Conservation (phyloP, 2,888 invertebrate species). For the Caenorhabditis becei region DNA sequence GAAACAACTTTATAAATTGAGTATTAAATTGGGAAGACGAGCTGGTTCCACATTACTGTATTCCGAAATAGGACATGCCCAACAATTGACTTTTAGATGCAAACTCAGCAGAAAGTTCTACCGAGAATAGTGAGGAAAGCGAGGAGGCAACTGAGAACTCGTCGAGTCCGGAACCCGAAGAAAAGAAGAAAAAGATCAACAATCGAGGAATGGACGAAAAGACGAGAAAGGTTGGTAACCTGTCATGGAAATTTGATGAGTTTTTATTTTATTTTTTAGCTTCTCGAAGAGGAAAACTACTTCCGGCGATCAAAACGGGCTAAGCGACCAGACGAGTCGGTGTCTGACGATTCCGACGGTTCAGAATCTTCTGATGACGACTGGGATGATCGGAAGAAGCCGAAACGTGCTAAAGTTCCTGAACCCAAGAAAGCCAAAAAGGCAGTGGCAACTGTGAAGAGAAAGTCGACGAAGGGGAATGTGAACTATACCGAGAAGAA, state of each 20-base stretch:
- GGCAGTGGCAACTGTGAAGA: conserved; percentile 1
- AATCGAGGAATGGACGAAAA: conserved; percentile 64
- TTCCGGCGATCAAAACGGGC: conserved; percentile 70
- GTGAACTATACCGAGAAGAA: conserved; percentile 71
- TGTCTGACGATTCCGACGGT: conserved; percentile 45
- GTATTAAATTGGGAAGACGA: background rate
- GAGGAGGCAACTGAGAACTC: conserved; percentile 42
- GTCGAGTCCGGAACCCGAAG: conserved; percentile 44
- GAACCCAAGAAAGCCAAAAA: conserved; percentile 12
- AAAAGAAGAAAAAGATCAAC: conserved; percentile 34
- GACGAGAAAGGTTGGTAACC: conserved; percentile 56
- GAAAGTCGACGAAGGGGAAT: conserved; percentile 56
- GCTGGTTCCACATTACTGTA: background rate
- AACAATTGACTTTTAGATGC: background rate
- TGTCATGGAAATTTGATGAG: background rate
- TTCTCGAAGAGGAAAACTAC: conserved; percentile 72
- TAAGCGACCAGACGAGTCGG: conserved; percentile 30
- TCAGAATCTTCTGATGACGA: conserved; percentile 46
- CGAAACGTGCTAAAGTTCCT: background rate
- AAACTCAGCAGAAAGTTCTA: conserved; percentile 27
- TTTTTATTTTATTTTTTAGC: conserved; percentile 30
- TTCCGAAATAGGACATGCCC: background rate
- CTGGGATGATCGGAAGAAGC: conserved; percentile 25
- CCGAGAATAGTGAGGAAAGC: conserved; percentile 36
- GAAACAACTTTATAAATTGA: conserved; percentile 2